These are phyloP conservation scores for Gortyna flavago DNA, from an alignment of 2,888 invertebrate genomes.

Conservation along the genomic window DNA sequence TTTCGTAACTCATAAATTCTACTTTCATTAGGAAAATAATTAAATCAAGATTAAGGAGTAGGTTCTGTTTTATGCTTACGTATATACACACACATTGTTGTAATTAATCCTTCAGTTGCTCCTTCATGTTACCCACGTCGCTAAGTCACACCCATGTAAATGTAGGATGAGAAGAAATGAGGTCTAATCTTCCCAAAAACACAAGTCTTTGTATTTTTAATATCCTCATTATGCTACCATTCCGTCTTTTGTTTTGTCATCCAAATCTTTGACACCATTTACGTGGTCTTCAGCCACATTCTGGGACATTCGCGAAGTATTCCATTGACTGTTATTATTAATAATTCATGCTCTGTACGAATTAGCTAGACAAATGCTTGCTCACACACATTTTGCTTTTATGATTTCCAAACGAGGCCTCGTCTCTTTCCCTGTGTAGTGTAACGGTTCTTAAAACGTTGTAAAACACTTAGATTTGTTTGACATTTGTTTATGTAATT, in stretches of 20 bases:
- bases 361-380: conserved; percentile 54
- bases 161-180: conserved; percentile 2
- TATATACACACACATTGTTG: background rate
- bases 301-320: conserved; percentile 41
- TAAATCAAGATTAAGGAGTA: background rate
- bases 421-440: conserved; percentile 52
- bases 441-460: conserved; percentile 60
- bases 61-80: conserved; percentile 3
- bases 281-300: conserved; percentile 47
- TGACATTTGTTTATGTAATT: conserved; percentile 67
- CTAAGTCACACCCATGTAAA: conserved; percentile 8
- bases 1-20: conserved; percentile 6
- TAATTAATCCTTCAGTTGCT: conserved; percentile 34
- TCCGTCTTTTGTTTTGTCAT: conserved; percentile 19
- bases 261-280: conserved; percentile 35
- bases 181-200: conserved; percentile 18
- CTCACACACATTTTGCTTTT: conserved; percentile 54
- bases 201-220: conserved; percentile 27
- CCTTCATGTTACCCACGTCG: conserved; percentile 9
- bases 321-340: conserved; percentile 54
- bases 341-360: conserved; percentile 59
- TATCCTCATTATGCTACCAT: conserved; percentile 16
- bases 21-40: background rate
- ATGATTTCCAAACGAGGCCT: conserved; percentile 54
- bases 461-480: conserved; percentile 65